These are phyloP conservation scores for Tachina lurida DNA, from an alignment of 2,888 invertebrate genomes.

Conservation along the genomic window DNA sequence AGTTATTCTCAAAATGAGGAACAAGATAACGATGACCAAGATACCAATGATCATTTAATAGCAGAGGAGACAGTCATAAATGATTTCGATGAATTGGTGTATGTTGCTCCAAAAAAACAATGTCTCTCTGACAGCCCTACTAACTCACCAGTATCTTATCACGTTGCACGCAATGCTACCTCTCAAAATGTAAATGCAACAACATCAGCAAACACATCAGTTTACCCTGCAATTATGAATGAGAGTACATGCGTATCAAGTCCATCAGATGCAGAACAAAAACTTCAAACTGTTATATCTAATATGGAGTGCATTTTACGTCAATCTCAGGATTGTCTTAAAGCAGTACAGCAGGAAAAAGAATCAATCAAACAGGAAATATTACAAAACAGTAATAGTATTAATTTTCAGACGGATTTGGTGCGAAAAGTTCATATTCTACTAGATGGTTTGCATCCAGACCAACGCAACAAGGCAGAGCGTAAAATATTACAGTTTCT, in stretches of 20 bases:
- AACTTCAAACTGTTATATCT: constrained; percentile 75
- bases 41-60: constrained; percentile 73
- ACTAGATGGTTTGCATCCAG: constrained; percentile 75
- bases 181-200: constrained; percentile 1
- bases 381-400: constrained; percentile 48
- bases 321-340: constrained; percentile 77
- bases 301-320: constrained; percentile 78
- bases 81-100: constrained; percentile 66
- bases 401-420: constrained; percentile 71
- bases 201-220: constrained; percentile 33
- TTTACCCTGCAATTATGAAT: constrained; percentile 3
- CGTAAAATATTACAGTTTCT: constrained; percentile 79
- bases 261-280: constrained; percentile 71
- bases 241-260: not conserved
- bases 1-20: constrained; percentile 69
- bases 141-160: constrained; percentile 53
- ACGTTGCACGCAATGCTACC: constrained; percentile 45
- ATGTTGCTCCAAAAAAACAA: constrained; percentile 59
- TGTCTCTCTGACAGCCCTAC: constrained; percentile 26
- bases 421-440: constrained; percentile 73
- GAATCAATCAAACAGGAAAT: constrained; percentile 70
- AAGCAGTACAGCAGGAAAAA: constrained; percentile 71
- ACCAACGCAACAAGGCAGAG: constrained; percentile 76
- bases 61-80: constrained; percentile 68
- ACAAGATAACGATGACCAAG: constrained; percentile 32